Evolutionary conservation across 2,888 invertebrate genomes (phyloP), one percentile per base, ranked within the genome.

Genomic region (Xestobium rufovillosum): DNA sequence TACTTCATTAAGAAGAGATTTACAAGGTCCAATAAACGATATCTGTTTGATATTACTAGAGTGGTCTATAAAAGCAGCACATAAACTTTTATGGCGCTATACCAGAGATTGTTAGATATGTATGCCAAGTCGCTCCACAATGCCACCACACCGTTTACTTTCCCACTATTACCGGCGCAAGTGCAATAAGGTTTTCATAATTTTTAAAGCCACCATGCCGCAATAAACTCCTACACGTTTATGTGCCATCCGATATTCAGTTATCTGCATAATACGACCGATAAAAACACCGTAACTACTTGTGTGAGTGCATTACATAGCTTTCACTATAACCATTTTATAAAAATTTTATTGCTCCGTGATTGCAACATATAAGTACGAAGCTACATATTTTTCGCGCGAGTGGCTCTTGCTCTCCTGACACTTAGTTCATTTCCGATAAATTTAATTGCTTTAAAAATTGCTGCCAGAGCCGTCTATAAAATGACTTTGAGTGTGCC

Each of bases 1-100:
- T 61, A 60, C 58, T 59, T 60, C 57, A 59, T 60, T 59, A 59
- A 57, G 55, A 54, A 49, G 55, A 60, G 61, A 62, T 62, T 62
- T 62, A 63, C 57, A 61, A 57, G 55, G 55, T 51, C 53, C 57
- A 61, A 63, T 63, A 63, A 61, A 61, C 53, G 61, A 60, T 62
- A 61, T 61, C 60, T 57, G 56, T 51, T 57, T 55, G 54, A 59
- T 60, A 60, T 59, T 53, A 52, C 55, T 53, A 52, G 57, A 58
- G 54, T 56, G 60, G 57, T 53, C 59, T 55, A 61, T 61, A 61
- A 60, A 61, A 56, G 52, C 47, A 51, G 51, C 49, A 53, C 54
- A 55, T 62, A 62, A 62, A 62, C 45, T 58, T 62, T 62, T 61
- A 60, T 56, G 49, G 52, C 52, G 52, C 53, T 52, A 52, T 55